Conservation (phyloP, 1,140 invertebrate species). For the Asobara japonica region DNA sequence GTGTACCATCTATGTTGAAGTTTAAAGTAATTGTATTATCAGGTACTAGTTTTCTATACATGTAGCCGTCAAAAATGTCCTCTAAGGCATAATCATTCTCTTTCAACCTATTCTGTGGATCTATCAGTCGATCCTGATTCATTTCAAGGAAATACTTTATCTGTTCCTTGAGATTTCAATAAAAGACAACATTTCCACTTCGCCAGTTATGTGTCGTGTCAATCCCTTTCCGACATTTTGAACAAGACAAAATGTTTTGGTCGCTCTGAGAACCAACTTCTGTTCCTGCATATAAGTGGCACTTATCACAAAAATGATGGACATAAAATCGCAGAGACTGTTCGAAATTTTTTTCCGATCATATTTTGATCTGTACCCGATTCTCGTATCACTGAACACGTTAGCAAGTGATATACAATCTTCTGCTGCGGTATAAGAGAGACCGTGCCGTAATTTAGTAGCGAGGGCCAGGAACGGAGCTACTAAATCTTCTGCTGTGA, state of each 20-base stretch:
- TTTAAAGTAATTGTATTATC: constrained; percentile 34
- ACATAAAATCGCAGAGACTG: not conserved
- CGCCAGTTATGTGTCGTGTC: too few relatives aligned
- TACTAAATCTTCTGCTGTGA: too few relatives aligned
- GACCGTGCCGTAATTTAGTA: too few relatives aligned
- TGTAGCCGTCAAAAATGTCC: constrained; percentile 38
- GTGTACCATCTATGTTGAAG: constrained; percentile 40
- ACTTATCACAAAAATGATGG: not conserved
- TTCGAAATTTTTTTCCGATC: not conserved
- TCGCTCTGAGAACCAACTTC: not conserved
- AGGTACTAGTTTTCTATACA: constrained; percentile 27
- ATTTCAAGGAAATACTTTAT: constrained; percentile 16
- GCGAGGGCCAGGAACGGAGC: too few relatives aligned
- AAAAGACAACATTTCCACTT: too few relatives aligned
- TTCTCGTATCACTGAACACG: too few relatives aligned
- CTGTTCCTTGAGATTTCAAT: not conserved
- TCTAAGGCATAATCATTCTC: too few relatives aligned
- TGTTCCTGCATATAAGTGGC: not conserved
- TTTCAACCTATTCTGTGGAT: too few relatives aligned
- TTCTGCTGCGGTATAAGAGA: too few relatives aligned
- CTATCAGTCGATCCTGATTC: constrained; percentile 1
- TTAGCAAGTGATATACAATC: too few relatives aligned
- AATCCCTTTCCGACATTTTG: not conserved
- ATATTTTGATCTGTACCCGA: too few relatives aligned
- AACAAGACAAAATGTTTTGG: not conserved